phyloP scores from a whole-genome alignment of 2,888 invertebrate genomes.

The Drosophila maculinotata region DNA sequence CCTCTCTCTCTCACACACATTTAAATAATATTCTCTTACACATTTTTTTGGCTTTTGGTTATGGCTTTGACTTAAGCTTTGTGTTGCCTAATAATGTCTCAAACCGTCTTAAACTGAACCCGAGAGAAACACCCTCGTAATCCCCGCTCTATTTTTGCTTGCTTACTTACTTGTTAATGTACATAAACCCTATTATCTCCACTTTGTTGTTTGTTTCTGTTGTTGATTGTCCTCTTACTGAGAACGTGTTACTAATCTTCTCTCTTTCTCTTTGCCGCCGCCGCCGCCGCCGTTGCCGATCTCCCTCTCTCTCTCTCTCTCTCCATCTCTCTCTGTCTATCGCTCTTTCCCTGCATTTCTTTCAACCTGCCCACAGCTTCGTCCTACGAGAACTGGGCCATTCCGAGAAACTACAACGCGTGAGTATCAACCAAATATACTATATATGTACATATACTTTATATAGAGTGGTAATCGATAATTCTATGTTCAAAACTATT shows the following conservation, averaged over 20 bases:
- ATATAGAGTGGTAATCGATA: too few species aligned
- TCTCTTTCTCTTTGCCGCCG: constrained; percentile 10
- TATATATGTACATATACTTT: background rate
- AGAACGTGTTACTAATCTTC: constrained; percentile 26
- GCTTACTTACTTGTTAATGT: constrained; percentile 14
- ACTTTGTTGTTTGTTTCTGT: constrained; percentile 8
- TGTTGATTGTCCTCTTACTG: background rate
- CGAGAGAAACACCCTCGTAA: background rate
- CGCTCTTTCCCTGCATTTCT: background rate
- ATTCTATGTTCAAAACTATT: too few species aligned
- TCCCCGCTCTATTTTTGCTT: constrained; percentile 15
- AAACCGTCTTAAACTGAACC: background rate
- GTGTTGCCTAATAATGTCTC: constrained; percentile 27
- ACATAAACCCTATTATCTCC: constrained; percentile 4
- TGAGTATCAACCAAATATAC: too few species aligned
- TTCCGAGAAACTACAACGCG: constrained; percentile 88
- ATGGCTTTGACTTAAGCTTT: constrained; percentile 53
- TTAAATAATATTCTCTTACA: constrained; percentile 2
- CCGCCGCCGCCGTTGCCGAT: background rate
- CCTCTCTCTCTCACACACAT: constrained; percentile 2
- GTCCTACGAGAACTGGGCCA: constrained; percentile 90
- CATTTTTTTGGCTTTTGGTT: constrained; percentile 35
- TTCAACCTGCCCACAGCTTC: constrained; percentile 86
- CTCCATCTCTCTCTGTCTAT: background rate
- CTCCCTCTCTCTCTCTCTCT: background rate